Conservation (phyloP, 2,113 vertebrate genomes). For the Rhegmatorhina hoffmannsi region DNA sequence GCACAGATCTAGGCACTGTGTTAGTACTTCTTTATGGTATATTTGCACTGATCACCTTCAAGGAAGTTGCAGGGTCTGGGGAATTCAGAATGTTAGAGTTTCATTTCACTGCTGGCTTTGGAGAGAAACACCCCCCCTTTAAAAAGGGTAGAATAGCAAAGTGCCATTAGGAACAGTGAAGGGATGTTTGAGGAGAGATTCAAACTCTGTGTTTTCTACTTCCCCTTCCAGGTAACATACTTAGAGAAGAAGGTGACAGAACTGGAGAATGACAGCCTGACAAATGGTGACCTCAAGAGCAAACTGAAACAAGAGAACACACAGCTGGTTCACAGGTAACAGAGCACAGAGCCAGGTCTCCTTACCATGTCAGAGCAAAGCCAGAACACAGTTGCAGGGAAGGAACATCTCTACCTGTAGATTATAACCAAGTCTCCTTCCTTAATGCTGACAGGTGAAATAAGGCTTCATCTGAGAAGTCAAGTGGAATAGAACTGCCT, state of each 20-base stretch:
- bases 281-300: slow-evolving; percentile 89
- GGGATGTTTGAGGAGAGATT: neutral
- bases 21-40: neutral
- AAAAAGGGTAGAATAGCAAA: neutral
- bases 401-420: neutral
- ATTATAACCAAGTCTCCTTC: neutral
- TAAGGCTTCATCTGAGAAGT: neutral
- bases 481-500: neutral
- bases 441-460: neutral
- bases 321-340: slow-evolving; percentile 93
- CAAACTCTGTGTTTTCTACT: neutral
- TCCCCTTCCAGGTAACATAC: slow-evolving; percentile 81
- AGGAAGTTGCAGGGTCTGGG: neutral
- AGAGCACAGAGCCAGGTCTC: neutral
- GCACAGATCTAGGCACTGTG: neutral
- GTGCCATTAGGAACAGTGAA: neutral
- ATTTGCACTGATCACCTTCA: neutral
- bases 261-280: slow-evolving; percentile 89
- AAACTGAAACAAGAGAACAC: slow-evolving; percentile 95
- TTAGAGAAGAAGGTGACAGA: slow-evolving; percentile 95
- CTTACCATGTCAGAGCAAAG: neutral
- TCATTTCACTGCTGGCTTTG: neutral
- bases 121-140: neutral
- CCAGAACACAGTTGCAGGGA: neutral
- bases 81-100: neutral